A percentile compares a stretch with the other conserved stretches of the same genome.
These are phyloP conservation scores for Garrulus glandarius DNA, from an alignment of 2,797 vertebrate genomes.

Conservation along the genomic window DNA sequence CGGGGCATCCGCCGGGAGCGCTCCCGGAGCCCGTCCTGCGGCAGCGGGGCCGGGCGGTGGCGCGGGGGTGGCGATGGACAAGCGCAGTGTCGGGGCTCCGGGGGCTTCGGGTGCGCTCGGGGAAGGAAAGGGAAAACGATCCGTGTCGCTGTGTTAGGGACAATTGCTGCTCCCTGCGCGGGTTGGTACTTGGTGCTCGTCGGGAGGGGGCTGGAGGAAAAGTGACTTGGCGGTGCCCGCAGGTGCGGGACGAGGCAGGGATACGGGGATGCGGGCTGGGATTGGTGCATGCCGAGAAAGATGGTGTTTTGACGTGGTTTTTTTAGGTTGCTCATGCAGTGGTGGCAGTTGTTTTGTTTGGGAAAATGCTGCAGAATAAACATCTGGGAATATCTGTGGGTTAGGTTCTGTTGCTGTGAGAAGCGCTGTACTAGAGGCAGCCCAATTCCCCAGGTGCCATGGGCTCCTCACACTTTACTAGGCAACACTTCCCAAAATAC, in stretches of 20 bases:
- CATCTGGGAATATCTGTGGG: not conserved
- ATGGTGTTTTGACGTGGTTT: accelerated
- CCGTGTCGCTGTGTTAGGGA: accelerated
- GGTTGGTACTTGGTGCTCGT: not conserved
- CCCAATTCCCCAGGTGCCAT: accelerated
- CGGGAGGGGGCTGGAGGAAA: not conserved
- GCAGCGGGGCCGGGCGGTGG: not conserved
- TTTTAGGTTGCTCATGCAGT: not conserved
- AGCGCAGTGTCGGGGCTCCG: accelerated
- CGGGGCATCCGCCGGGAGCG: not conserved
- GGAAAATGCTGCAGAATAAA: not conserved
- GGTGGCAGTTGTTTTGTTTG: not conserved
- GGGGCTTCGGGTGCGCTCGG: not conserved
- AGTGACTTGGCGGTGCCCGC: accelerated
- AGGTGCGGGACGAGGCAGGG: not conserved
- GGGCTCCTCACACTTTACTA: not conserved
- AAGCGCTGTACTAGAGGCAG: not conserved
- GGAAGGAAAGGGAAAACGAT: accelerated
- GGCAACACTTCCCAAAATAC: not conserved
- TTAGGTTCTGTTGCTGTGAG: not conserved
- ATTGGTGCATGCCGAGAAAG: accelerated
- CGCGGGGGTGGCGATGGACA: not conserved
- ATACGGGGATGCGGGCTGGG: not conserved
- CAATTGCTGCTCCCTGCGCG: not conserved
- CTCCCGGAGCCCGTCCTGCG: not conserved